Base-by-base conservation (phyloP, 2,113 vertebrate species). In the Glaucomys volans region DNA sequence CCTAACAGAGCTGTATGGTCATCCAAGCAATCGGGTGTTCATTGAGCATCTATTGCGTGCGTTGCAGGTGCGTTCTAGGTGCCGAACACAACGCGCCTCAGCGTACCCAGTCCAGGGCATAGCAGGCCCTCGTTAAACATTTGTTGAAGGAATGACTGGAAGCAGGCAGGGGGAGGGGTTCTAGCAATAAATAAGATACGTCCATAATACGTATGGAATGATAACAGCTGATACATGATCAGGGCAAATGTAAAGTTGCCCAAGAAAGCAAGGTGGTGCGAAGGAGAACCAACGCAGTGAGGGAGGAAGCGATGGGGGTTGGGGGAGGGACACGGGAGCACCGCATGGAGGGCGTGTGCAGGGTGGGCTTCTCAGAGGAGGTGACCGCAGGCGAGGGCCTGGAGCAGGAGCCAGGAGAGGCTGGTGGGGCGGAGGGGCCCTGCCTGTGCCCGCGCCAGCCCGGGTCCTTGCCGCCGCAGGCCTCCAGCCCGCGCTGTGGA, bases 401-500 rank as follows among this genome's bases (percentile, higher is more conserved):
- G 54, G 7, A 57, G 54, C 54, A 57, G 20, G 54, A 22, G 54
- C 7, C 2, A 8, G 1, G 54, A 57, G 20, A 22, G 54, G 20
- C 20, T 5, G 20, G 22, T 57, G 54, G 54, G 54, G 54, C 54
- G 54, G 20, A 2, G 20, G 54, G 22, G 54, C 14, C 54, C 20
- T 0, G 54, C 6, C 54, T 24, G 20, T 57, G 20, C 54, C 54
- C 52, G 18, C 54, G 20, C 54, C 54, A 57, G 54, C 54, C 52
- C 20, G 1, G 11, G 54, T 22, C 20, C 20, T 22, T 57, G 54
- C 54, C 7, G 54, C 54, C 54, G 18, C 54, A 57, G 54, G 54
- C 54, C 54, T 57, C 54, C 99, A 99, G 96, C 99, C 99, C 0
- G 99, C 98, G 0, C 98, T 99, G 92, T 99, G 99, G 99, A 99